Evolutionary conservation across 37 sponge, comb jelly and placozoan genomes (phyloP), one percentile per base, ranked within the genome.

Genomic region (Diacarnus erythraeanus): DNA sequence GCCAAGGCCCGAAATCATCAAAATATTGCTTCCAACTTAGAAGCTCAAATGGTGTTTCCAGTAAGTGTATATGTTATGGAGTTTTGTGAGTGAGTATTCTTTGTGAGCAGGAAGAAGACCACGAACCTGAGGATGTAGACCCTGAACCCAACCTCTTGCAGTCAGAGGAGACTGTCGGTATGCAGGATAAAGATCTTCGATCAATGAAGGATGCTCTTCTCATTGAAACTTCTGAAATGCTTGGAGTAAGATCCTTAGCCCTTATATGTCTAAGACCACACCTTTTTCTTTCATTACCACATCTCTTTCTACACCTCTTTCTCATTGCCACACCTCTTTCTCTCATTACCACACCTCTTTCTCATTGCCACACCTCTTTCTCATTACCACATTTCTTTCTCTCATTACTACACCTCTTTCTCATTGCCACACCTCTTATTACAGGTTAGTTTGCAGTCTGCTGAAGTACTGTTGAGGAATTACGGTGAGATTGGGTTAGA

Each of bases 191-290:
- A 9, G 93, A 90, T 23, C 60, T 96, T 0, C 88, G 75, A 12
- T 80, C 83, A 43, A 87, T 86, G 69, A 96, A 96, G 60, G 96
- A 96, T 71, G 39, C 57, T 0, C 80, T 96, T 30, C 72, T 96
- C 39, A 89, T 96, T 60, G 88, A 96, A 54, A 96, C 96, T 30
- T 75, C 93, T 30, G 86, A 96, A 58, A 40, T 96, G 83, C 80
- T 96, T 8, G 94, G 91, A 56, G 94, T 94, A 42, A 47, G 63
- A n/a, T n/a, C n/a, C n/a, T n/a, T n/a, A n/a, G n/a, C n/a, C n/a
- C n/a, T n/a, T n/a, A n/a, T n/a, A n/a, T 56, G 57, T 56, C 18
- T 56, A 21, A 20, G 15, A 56, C 20, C 18, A 21, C 57, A 26
- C 30, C 21, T n/a, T n/a, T n/a, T n/a, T n/a, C n/a, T n/a, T n/a